Evolutionary conservation across 2,797 vertebrate species (phyloP).

Genomic region (Peromyscus eremicus): DNA sequence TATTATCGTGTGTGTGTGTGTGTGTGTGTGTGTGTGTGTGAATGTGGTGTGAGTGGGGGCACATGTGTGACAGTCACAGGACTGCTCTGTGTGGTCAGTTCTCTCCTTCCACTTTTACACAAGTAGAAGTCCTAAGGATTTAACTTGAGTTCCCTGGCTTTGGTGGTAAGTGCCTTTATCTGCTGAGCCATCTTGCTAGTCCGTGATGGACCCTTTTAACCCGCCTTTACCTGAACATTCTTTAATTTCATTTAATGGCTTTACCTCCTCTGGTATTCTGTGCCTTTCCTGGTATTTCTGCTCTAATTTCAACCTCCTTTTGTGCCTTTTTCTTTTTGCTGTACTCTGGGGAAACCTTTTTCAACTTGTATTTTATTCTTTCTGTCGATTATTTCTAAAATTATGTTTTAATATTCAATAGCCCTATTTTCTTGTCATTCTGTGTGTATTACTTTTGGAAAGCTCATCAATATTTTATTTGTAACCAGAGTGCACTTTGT

Average conservation of each 20-base stretch:
- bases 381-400: constrained; percentile 44
- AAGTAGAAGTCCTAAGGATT: background rate
- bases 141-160: background rate
- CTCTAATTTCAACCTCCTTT: background rate
- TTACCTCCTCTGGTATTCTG: background rate
- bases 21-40: background rate
- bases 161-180: background rate
- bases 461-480: background rate
- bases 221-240: constrained; percentile 1
- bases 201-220: background rate
- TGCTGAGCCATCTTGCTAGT: background rate
- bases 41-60: background rate
- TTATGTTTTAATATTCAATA: constrained; percentile 41
- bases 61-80: background rate
- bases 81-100: background rate
- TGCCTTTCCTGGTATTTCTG: constrained; percentile 37
- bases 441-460: background rate
- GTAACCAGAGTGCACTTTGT: background rate
- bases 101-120: background rate
- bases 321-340: background rate
- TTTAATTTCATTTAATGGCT: constrained; percentile 54
- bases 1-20: background rate
- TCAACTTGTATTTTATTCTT: constrained; percentile 21
- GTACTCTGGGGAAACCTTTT: background rate
- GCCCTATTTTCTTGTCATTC: background rate